Evolutionary conservation across 2,797 vertebrate species (phyloP).

Genomic region (Rhabdophis nuchalis): DNA sequence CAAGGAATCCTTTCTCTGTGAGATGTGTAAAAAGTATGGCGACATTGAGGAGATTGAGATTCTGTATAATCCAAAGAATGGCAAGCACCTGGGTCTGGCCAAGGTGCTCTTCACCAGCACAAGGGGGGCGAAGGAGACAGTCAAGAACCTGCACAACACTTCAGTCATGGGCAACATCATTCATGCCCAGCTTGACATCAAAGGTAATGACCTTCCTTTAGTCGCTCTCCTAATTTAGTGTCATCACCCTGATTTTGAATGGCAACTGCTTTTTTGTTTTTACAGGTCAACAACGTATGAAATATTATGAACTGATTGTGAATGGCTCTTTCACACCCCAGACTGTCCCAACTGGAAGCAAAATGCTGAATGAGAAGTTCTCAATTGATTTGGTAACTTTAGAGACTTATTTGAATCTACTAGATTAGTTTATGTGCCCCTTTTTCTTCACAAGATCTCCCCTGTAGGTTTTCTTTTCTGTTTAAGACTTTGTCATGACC

Average conservation of each 20-base stretch:
- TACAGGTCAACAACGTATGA: conserved; percentile 90
- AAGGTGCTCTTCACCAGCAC: conserved; percentile 90
- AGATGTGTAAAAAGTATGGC: conserved; percentile 91
- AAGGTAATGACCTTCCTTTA: conserved; percentile 70
- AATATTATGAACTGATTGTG: conserved; percentile 91
- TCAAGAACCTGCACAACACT: conserved; percentile 90
- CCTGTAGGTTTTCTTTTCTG: background rate
- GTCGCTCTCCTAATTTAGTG: background rate
- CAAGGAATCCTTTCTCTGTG: conserved; percentile 87
- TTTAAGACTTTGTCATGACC: too few relatives aligned
- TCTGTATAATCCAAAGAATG: conserved; percentile 88
- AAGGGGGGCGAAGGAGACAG: conserved; percentile 87
- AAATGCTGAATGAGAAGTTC: conserved; percentile 80
- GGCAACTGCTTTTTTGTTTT: background rate
- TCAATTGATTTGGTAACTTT: conserved; percentile 63
- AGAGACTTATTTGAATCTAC: background rate
- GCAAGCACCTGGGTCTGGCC: conserved; percentile 90
- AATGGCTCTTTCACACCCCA: conserved; percentile 90
- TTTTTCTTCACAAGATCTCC: background rate
- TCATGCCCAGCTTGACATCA: conserved; percentile 91
- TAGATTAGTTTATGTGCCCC: background rate
- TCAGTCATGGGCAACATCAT: conserved; percentile 94
- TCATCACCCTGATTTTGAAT: background rate
- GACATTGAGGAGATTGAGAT: conserved; percentile 94
- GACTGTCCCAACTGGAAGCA: conserved; percentile 87